These are phyloP conservation scores for Anguilla pacifica DNA, from an alignment of 2,797 vertebrate species.

Conservation along the genomic window DNA sequence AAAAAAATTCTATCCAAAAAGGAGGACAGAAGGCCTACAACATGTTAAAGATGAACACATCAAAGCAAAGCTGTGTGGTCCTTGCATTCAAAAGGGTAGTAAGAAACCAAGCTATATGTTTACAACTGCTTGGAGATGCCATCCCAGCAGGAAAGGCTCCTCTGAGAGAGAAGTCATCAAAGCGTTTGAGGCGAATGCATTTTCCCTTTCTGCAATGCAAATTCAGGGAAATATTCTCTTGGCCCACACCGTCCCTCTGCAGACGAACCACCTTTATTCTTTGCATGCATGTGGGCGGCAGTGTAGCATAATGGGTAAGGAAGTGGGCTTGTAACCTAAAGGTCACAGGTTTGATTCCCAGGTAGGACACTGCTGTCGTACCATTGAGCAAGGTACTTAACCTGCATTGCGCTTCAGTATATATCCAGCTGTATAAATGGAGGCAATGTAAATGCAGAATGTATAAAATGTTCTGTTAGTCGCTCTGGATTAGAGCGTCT, in stretches of 20 bases:
- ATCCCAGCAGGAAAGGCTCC: not conserved
- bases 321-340: too few relatives aligned
- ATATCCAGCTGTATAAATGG: too few relatives aligned
- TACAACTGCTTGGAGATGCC: not conserved
- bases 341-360: too few relatives aligned
- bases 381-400: too few relatives aligned
- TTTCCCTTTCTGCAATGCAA: not conserved
- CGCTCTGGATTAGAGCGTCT: too few relatives aligned
- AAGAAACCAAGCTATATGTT: not conserved
- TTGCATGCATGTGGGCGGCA: not conserved
- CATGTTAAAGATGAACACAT: not conserved
- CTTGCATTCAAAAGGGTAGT: not conserved
- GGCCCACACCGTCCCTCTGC: not conserved
- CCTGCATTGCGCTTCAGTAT: too few relatives aligned
- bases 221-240: slow-evolving; percentile 14
- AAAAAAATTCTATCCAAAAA: not conserved
- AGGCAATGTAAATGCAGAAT: too few relatives aligned
- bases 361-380: too few relatives aligned
- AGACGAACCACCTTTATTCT: not conserved
- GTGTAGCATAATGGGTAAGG: too few relatives aligned
- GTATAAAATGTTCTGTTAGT: too few relatives aligned
- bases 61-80: not conserved
- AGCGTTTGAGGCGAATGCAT: not conserved
- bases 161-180: not conserved
- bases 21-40: not conserved